Evolutionary conservation across 2,888 invertebrate species (phyloP), one percentile per base, ranked within the genome.

Genomic region (Anticlea derivata): DNA sequence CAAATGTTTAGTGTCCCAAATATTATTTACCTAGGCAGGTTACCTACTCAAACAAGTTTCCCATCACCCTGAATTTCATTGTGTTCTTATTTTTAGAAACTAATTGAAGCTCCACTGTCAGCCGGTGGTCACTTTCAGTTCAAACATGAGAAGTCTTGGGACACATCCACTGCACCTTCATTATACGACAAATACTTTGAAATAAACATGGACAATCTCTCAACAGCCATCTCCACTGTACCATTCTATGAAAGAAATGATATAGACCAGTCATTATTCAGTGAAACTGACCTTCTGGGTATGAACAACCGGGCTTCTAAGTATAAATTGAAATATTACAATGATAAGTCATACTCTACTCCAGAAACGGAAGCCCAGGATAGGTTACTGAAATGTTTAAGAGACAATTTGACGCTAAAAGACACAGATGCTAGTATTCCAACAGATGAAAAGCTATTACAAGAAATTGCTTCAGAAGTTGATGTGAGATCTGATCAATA

Each of bases 71-170:
- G n/a, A 17, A 17, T 3, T 17, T 17, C 17, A 17, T 17, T 17
- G 17, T 17, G 17, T 3, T 17, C 17, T 5, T 11, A 34, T 20
- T 79, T 79, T 48, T 79, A 91, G 91, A 79, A 86, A 75, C 74
- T 91, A 1, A 83, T 84, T 41, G 76, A 83, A 68, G 79, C 81
- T 26, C 83, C 90, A 7, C 60, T 83, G 12, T 80, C 87, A 11
- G 63, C 79, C 1, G 91, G 91, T n/a, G 86, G 86, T 2, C 89
- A 91, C 67, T 91, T 91, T 58, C 91, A 91, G 69, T 91, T 91
- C 52, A 91, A 91, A 68, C 91, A 91, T 62, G 91, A 91, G 64
- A 91, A 89, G 55, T 82, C 87, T 0, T 91, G 91, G 91, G 85
- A 86, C 38, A 62, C 73, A 12, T 73, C 68, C 20, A 75, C 78